Conservation (phyloP, 2,797 vertebrate species). For the Chaetophractus vellerosus region DNA sequence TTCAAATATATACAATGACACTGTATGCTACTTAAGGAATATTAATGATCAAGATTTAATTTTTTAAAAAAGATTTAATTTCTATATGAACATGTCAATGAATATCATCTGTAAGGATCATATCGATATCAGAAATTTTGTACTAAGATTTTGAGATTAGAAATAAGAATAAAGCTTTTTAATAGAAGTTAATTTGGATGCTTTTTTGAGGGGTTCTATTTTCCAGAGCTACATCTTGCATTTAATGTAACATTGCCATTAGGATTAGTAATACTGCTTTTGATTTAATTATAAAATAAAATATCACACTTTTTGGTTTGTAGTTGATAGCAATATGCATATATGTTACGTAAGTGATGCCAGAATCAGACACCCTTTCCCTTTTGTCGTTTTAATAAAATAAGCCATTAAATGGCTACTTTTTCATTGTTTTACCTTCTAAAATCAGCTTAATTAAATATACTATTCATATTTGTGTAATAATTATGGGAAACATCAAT, state of each 20-base stretch:
- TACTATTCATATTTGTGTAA: not conserved
- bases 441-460: not conserved
- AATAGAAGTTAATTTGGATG: not conserved
- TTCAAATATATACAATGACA: not conserved
- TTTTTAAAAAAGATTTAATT: not conserved
- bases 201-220: not conserved
- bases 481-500: not conserved
- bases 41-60: not conserved
- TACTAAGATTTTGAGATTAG: not conserved
- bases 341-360: accelerated
- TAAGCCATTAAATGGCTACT: constrained; percentile 3
- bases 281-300: not conserved
- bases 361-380: constrained; percentile 50
- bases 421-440: not conserved
- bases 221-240: not conserved
- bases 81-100: not conserved
- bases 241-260: not conserved
- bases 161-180: not conserved
- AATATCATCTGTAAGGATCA: not conserved
- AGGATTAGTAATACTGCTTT: constrained; percentile 19
- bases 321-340: not conserved
- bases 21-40: not conserved
- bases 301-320: not conserved
- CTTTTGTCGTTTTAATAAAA: constrained; percentile 60
- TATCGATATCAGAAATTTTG: not conserved